A percentile compares a stretch with the other conserved stretches of the same genome.
phyloP scores from a whole-genome alignment of 2,888 invertebrate genomes.

The Cremastinae sp. region DNA sequence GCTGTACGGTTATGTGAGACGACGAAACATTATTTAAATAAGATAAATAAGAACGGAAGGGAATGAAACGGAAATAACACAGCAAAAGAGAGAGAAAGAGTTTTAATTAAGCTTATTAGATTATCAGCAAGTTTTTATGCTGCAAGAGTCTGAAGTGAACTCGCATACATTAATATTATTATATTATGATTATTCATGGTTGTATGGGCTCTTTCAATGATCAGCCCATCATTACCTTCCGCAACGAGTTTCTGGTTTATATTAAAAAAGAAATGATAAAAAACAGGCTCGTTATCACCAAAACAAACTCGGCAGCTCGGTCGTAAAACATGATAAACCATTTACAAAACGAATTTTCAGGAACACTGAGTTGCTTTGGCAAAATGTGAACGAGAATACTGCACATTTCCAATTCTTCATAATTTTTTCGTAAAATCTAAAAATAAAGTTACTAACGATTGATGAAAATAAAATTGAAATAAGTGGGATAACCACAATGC shows the following conservation, averaged over 20 bases:
- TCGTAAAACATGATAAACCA: conserved; percentile 14
- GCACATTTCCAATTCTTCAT: conserved; percentile 23
- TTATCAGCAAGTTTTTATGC: conserved; percentile 57
- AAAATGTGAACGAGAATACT: conserved; percentile 3
- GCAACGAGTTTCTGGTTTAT: conserved; percentile 34
- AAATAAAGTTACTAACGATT: conserved; percentile 24
- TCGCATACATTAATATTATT: conserved; percentile 42
- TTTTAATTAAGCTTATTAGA: conserved; percentile 63
- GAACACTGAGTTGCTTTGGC: conserved; percentile 14
- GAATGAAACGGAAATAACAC: conserved; percentile 19
- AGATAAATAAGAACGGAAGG: conserved; percentile 44
- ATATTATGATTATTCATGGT: conserved; percentile 16
- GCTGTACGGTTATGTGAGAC: conserved; percentile 83
- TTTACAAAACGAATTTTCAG: conserved; percentile 11
- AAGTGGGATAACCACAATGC: conserved; percentile 1
- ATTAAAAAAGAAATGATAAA: conserved; percentile 4
- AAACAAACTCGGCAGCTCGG: conserved; percentile 11
- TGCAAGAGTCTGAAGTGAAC: conserved; percentile 54
- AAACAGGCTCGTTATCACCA: conserved; percentile 12
- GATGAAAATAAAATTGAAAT: conserved; percentile 32
- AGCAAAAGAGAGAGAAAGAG: conserved; percentile 54
- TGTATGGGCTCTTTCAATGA: conserved; percentile 21
- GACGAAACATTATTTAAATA: conserved; percentile 61
- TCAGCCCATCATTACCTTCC: conserved; percentile 35
- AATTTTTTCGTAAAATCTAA: conserved; percentile 33